Percentiles rank a stretch among this genome's conserved stretches.
These are phyloP conservation scores for Tragelaphus strepsiceros DNA, from an alignment of 2,113 vertebrate genomes.

Conservation along the genomic window DNA sequence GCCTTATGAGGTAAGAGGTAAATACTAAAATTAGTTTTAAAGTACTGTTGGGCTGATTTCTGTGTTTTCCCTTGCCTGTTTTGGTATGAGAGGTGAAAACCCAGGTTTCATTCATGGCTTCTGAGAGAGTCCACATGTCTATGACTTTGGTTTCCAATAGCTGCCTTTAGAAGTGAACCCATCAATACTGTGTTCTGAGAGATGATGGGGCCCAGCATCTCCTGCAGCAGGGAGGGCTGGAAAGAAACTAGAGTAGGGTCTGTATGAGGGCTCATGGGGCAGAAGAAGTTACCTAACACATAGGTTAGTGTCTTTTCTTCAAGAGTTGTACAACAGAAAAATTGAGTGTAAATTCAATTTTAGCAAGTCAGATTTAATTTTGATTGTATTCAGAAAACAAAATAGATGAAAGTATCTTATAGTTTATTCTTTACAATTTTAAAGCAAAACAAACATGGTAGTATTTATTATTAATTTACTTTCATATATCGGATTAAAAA, in stretches of 20 bases:
- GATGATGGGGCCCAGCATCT: background rate
- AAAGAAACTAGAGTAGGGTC: background rate
- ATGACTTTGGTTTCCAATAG: background rate
- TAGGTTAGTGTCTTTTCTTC: background rate
- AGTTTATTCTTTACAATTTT: conserved; percentile 41
- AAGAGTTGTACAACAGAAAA: background rate
- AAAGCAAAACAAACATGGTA: conserved; percentile 11
- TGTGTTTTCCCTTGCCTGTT: background rate
- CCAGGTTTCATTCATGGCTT: background rate
- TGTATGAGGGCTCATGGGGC: background rate
- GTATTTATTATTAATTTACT: background rate
- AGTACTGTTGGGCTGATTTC: background rate
- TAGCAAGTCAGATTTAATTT: conserved; percentile 35
- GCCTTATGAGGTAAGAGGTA: background rate
- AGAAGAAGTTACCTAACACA: background rate
- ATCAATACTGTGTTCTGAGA: background rate
- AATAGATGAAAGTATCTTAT: background rate
- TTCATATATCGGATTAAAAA: background rate
- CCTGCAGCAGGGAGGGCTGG: background rate
- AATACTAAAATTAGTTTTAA: conserved; percentile 31
- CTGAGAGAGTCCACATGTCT: background rate
- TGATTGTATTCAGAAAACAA: conserved; percentile 17
- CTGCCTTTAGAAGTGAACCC: background rate
- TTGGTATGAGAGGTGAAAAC: background rate
- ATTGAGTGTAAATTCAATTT: conserved; percentile 27